Conservation (phyloP, 2,797 vertebrate genomes). For the Hybognathus amarus region DNA sequence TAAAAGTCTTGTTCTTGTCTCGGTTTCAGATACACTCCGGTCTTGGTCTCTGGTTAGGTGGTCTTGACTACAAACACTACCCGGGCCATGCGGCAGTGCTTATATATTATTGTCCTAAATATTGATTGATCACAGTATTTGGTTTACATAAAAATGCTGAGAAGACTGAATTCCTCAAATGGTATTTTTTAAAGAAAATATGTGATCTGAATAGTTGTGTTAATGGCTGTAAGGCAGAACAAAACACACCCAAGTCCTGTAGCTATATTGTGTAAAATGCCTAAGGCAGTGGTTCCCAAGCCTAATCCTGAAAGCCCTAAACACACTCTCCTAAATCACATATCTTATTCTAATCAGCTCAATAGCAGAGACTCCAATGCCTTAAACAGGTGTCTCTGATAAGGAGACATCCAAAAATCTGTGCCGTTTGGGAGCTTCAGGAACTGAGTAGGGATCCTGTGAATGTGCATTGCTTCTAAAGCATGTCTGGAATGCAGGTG, state of each 20-base stretch:
- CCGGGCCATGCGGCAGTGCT: background rate
- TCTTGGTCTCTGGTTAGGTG: too few species aligned
- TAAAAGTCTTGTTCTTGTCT: too few species aligned
- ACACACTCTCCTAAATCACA: background rate
- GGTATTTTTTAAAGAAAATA: too few species aligned
- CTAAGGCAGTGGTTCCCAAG: background rate
- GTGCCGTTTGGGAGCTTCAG: background rate
- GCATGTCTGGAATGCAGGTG: conserved; percentile 35
- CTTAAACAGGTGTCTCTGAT: background rate
- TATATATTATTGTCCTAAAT: background rate
- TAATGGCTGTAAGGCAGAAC: background rate
- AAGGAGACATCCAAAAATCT: background rate
- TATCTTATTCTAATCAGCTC: background rate
- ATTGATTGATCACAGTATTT: background rate
- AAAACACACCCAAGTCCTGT: background rate
- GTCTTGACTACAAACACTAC: too few species aligned
- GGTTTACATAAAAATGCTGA: background rate
- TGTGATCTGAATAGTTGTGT: background rate
- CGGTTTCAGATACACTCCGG: too few species aligned
- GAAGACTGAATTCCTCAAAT: background rate
- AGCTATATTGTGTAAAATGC: background rate
- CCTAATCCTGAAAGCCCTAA: background rate
- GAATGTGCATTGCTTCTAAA: background rate
- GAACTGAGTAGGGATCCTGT: background rate
- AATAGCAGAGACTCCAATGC: background rate